Base-by-base conservation (phyloP, 1,140 invertebrate species). In the Trichogramma pretiosum region DNA sequence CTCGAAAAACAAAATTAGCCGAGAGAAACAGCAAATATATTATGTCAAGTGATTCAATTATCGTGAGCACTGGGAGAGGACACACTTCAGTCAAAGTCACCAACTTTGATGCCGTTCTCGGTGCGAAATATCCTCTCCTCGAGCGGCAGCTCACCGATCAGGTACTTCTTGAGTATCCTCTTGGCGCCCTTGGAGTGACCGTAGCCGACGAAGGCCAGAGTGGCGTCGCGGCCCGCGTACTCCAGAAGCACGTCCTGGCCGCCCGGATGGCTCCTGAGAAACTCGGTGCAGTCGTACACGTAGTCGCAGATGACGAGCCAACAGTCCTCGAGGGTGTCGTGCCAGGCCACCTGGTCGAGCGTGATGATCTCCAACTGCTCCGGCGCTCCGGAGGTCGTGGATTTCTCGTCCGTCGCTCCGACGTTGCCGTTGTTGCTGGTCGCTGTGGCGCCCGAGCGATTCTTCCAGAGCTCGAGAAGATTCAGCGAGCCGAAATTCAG, bases 141-240 rank as follows among this genome's bases (percentile, higher is more conserved):
- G 11, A 72, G 48, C 0, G 84, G 83, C 17, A 89, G 67, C 56
- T 85, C 80, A 1, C 87, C 89, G 10, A 90, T 78, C 1, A 82
- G 65, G 59, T 80, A 88, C 1, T 75, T 69, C 13, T 83, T 69
- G 22, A 89, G 68, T 3, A 74, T 67, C 23, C 72, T 71, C 3
- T 77, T 65, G 0, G 83, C 81, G 21, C 73, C 73, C 14, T 71
- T 71, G 2, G 83, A 83, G 55, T 93, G 89, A 1, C 89, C 89
- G 0, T 83, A 81, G 16, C 87, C 82, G 18, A 84, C 72, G 66
- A 93, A 93, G 0, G 89, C 83, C 1, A 87, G 69, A 2, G 87
- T 92, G 0, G 87, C 89, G 64, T 95, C 92, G 5, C 82, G 74
- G 1, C 92, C 92, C 0, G 87, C 89, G 61, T 91, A 80, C 57